Base-by-base conservation (phyloP, 2,888 invertebrate species). In the Hirtodrosophila histrioides region DNA sequence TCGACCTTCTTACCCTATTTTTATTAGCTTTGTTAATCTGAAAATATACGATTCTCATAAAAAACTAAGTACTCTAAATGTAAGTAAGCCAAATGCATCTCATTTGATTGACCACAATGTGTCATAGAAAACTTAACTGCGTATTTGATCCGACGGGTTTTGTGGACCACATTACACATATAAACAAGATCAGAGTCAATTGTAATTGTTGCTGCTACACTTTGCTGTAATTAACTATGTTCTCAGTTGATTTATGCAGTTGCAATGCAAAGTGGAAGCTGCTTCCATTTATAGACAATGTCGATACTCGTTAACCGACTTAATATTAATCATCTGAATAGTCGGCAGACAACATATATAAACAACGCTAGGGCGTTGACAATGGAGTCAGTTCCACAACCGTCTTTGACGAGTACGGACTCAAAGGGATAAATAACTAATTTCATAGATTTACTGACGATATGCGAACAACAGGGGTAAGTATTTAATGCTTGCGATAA, bases 271-370 rank as follows among this genome's bases (percentile, higher is more conserved):
- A 58, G 78, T 74, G 40, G 58, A 57, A 67, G 79, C 75, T 48
- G 78, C 82, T 58, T 43, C 87, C 81, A 81, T 82, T 75, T 81
- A 87, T 85, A 85, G 81, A 63, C 79, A 81, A 56, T 51, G 57
- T 50, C 54, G 37, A 23, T 12, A 49, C 43, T 57, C 29, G 43
- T 37, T 7, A 56, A 10, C 43, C 35, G 27, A 54, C 40, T 48
- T 49, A 27, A 46, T 65, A 58, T 86, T 72, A 79, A 86, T 80
- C 81, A 55, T 33, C 39, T 23, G 8, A 8, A 9, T 29, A 6
- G 10, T 2, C 29, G 4, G 5, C 35, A 23, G 35, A 31, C 43
- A 17, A 33, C 29, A 49, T 87, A 82, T 82, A 82, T 85, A 82
- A 87, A 58, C 53, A n/a, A 64, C 49, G 23, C 35, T 75, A 87